Conservation (phyloP, 2,113 vertebrate genomes). For the Grantiella picta region DNA sequence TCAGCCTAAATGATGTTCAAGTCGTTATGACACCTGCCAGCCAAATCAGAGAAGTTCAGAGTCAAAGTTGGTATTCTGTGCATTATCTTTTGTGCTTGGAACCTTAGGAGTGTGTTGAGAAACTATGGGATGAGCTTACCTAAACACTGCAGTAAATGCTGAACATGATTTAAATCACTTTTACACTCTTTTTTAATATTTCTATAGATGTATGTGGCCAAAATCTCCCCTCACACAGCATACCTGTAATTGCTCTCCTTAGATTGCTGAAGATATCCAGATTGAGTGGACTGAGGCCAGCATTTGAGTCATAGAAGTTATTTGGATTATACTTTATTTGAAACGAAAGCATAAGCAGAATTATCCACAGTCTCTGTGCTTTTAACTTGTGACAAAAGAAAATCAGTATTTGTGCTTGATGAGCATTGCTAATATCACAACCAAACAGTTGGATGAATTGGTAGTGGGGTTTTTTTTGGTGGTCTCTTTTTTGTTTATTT, state of each 20-base stretch:
- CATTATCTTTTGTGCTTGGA: not conserved
- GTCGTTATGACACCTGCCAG: not conserved
- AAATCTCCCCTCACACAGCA: not conserved
- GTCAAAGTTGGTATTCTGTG: not conserved
- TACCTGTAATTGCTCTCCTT: not conserved
- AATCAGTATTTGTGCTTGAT: not conserved
- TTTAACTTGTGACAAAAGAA: not conserved
- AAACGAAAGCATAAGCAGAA: not conserved
- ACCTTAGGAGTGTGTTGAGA: not conserved
- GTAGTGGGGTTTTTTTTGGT: not conserved
- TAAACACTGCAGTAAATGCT: not conserved
- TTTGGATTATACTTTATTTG: not conserved
- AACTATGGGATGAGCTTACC: not conserved
- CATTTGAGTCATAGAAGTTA: not conserved
- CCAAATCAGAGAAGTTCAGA: not conserved
- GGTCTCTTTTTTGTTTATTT: not conserved
- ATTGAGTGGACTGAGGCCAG: not conserved
- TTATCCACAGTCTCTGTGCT: not conserved
- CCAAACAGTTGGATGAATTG: not conserved
- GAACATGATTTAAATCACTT: not conserved
- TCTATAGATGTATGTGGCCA: not conserved
- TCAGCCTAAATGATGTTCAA: not conserved
- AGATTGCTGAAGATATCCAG: not conserved
- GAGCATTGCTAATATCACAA: not conserved
- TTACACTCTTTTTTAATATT: not conserved